Base-by-base conservation (phyloP, 2,888 invertebrate species). In the Eulithis testata region DNA sequence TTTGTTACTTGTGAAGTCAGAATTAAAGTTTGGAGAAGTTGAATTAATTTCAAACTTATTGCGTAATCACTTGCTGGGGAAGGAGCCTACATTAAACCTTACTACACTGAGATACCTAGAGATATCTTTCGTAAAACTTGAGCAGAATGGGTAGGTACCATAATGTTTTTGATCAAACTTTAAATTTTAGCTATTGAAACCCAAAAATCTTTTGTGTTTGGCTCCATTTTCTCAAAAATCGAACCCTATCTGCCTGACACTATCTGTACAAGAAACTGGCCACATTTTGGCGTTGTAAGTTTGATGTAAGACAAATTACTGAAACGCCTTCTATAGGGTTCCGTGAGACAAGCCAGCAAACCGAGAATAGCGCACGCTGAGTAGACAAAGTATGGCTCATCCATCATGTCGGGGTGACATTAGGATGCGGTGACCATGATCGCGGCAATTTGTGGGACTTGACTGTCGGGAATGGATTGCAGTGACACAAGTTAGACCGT, bases 351-450 rank as follows among this genome's bases (percentile, higher is more conserved):
- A 63, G 63, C 63, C 63, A 60, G 51, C 63, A 63, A 67, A 63
- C 70, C 31, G 60, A 67, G 67, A 63, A 50, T 63, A 49, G 59
- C 61, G 64, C 65, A 36, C 58, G 59, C 66, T 58, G 58, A 58
- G 58, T 58, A 62, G 67, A 66, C 73, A 71, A 62, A 73, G 74
- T 75, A 70, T 64, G 60, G 72, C 72, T 77, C 81, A 81, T 82
- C 79, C 76, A 82, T 82, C 82, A 82, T 79, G 78, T 77, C 75
- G 76, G 71, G 71, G 75, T 80, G 80, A 81, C 82, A 77, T 74
- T 69, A 65, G 45, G 40, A 70, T 78, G 76, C 69, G 68, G 72
- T n/a, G 56, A 71, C 75, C 72, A 73, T 63, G 60, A 53, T 63
- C 37, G 54, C 57, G 60, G 66, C 63, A 49, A 56, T 60, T 63